These are phyloP conservation scores for Pachyseris speciosa DNA, from an alignment of 64 coral and sea anemone genomes.

Conservation along the genomic window DNA sequence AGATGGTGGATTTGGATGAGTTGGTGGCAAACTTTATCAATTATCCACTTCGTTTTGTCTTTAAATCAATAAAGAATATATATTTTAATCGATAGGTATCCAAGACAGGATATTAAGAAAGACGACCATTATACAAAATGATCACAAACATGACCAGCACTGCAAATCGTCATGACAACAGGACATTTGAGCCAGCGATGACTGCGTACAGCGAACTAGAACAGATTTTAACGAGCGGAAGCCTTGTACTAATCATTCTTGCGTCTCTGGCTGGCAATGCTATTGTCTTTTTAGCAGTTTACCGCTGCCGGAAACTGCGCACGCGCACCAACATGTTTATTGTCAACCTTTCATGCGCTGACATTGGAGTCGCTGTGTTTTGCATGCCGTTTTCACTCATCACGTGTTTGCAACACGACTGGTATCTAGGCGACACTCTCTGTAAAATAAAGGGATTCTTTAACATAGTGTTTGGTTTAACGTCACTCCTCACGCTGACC, in stretches of 20 bases:
- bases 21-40: no score
- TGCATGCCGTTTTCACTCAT: slow-evolving; percentile 80
- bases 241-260: slow-evolving; percentile 65
- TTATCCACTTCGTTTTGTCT: no score
- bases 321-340: slow-evolving; percentile 82
- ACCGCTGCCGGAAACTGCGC: slow-evolving; percentile 66
- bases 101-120: no score
- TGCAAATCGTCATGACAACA: neutral
- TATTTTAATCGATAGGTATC: no score
- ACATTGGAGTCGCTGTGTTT: slow-evolving; percentile 62
- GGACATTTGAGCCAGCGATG: neutral
- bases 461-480: slow-evolving; percentile 81
- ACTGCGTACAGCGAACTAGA: slow-evolving; percentile 44
- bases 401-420: slow-evolving; percentile 71
- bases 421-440: slow-evolving; percentile 66
- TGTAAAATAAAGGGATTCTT: slow-evolving; percentile 83
- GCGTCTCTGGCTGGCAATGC: slow-evolving; percentile 65
- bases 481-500: slow-evolving; percentile 67
- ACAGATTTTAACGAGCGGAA: slow-evolving; percentile 61
- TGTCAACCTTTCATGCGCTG: slow-evolving; percentile 76
- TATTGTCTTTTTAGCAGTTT: slow-evolving; percentile 70
- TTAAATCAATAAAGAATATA: no score
- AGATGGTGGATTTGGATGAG: no score
- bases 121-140: neutral
- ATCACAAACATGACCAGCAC: neutral